These are phyloP conservation scores for Heterotilapia buettikoferi DNA, from an alignment of 2,113 vertebrate species.

Conservation along the genomic window DNA sequence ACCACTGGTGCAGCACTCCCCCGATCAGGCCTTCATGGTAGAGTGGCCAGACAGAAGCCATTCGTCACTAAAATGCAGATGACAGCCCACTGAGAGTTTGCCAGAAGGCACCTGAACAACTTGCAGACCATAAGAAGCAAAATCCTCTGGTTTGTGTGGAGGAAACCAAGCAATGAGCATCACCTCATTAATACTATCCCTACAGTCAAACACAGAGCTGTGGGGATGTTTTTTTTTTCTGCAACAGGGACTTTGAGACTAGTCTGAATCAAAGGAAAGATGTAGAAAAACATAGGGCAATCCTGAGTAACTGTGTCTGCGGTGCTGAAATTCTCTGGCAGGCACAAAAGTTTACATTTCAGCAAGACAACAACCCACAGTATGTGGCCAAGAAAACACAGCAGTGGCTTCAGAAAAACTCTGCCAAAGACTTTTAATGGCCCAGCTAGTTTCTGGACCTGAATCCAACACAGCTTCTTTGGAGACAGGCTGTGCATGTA, in stretches of 20 bases:
- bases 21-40: not conserved
- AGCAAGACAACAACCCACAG: not conserved
- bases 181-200: not conserved
- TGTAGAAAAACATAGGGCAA: not conserved
- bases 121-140: not conserved
- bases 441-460: not conserved
- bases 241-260: not conserved
- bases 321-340: not conserved
- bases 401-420: not conserved
- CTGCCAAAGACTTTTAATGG: not conserved
- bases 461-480: not conserved
- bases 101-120: not conserved
- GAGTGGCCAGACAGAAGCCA: not conserved
- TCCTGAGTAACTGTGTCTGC: not conserved
- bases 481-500: not conserved
- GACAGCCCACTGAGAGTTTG: not conserved
- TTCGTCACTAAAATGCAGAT: not conserved
- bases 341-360: not conserved
- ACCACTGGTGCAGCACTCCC: not conserved
- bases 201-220: not conserved
- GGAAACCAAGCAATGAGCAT: not conserved
- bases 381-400: not conserved
- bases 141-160: not conserved
- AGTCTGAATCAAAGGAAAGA: not conserved
- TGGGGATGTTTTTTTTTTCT: not conserved